Evolutionary conservation across 1,140 invertebrate species (phyloP), one percentile per base, ranked within the genome.

Genomic region (Meteorus sp.): DNA sequence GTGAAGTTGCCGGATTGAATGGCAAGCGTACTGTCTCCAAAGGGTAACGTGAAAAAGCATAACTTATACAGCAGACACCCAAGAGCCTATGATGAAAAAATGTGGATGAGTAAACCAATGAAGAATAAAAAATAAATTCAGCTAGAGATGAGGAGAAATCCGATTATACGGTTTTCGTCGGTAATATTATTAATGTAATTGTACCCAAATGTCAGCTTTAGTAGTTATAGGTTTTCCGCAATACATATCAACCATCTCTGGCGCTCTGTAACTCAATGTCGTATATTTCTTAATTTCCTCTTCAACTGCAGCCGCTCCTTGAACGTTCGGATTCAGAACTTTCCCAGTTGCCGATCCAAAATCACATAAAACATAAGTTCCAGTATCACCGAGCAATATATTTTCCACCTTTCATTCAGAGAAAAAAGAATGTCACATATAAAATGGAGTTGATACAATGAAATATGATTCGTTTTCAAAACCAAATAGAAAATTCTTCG

Each of bases 181-280:
- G n/a, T n/a, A n/a, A n/a, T n/a, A n/a, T n/a, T n/a, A n/a, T n/a
- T n/a, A n/a, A n/a, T n/a, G 52, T 47, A 51, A 17, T 43, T 72
- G 71, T 82, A 90, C 92, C 93, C 93, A 95, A 74, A 96, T 93
- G 83, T 96, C 94, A 39, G 91, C 85, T 81, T 95, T 95, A 4
- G 89, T 93, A n/a, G 93, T 93, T 56, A 97, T 95, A 17, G 87
- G 79, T 79, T 91, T 91, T 19, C 89, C 91, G 64, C 83, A 86
- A 77, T 97, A 98, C 64, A 98, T 84, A 80, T 98, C 94, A 23
- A 98, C 87, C 95, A 98, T 97, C 83, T 98, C 95, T 17, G 95
- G 95, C 13, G 94, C 86, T 68, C 95, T 85, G 77, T 98, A 97
- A 43, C 92, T 91, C 13, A 97, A 78, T 1, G 95, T 98, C 3